These are phyloP conservation scores for Ctenopoma kingsleyae DNA, from an alignment of 2,797 vertebrate genomes.

Conservation along the genomic window DNA sequence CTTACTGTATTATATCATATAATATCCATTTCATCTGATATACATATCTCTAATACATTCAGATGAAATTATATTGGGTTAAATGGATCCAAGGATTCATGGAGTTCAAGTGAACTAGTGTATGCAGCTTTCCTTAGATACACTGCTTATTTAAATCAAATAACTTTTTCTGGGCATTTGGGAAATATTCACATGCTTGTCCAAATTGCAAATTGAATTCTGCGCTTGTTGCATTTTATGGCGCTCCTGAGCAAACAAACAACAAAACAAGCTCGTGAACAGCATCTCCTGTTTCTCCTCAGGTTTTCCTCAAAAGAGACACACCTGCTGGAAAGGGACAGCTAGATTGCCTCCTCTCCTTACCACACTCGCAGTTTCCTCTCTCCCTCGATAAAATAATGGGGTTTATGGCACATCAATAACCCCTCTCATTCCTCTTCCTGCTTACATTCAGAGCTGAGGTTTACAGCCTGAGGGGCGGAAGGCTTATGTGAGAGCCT, in stretches of 20 bases:
- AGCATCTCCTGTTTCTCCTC: constrained; percentile 13
- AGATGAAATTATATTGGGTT: neutral
- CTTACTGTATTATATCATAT: too few species aligned
- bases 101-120: neutral
- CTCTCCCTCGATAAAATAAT: constrained; percentile 82
- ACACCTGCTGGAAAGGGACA: constrained; percentile 40
- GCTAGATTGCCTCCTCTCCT: neutral
- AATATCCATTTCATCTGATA: neutral
- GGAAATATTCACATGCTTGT: constrained; percentile 42
- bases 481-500: constrained; percentile 76
- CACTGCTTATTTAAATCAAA: constrained; percentile 13
- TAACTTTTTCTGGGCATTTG: constrained; percentile 4
- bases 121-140: neutral
- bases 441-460: constrained; percentile 57
- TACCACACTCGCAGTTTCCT: constrained; percentile 75
- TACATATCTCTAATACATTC: neutral
- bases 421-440: constrained; percentile 84
- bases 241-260: constrained; percentile 23
- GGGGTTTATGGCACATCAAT: constrained; percentile 86
- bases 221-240: constrained; percentile 24
- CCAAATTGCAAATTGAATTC: constrained; percentile 33
- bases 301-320: constrained; percentile 27
- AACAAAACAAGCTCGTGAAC: constrained; percentile 7
- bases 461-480: constrained; percentile 80
- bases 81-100: neutral